phyloP scores from a whole-genome alignment of 2,888 invertebrate genomes.

The Endomychus coccineus region DNA sequence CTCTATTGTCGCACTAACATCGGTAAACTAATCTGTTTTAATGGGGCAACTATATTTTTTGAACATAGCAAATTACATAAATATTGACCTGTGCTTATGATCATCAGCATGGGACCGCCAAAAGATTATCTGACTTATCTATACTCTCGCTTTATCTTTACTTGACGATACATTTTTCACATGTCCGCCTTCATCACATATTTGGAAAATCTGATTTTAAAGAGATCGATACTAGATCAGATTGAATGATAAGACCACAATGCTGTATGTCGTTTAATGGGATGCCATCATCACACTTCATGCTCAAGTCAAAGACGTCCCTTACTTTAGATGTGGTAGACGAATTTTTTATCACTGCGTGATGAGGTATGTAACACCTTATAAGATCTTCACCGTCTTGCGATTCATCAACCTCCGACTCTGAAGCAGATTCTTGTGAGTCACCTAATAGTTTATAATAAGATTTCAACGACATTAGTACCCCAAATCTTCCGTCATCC shows the following conservation, averaged over 20 bases:
- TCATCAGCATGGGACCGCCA: no score
- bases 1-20: no score
- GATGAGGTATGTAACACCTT: slow-evolving; percentile 1
- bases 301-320: slow-evolving; percentile 1
- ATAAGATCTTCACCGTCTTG: neutral
- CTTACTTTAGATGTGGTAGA: neutral
- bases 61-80: no score
- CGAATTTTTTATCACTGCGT: neutral
- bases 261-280: neutral
- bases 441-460: neutral
- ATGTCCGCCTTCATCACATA: slow-evolving; percentile 1
- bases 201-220: neutral
- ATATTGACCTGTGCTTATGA: no score
- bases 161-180: no score
- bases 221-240: neutral
- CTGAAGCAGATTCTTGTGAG: neutral
- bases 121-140: no score
- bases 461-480: neutral
- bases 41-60: no score
- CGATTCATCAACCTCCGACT: neutral
- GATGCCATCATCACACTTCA: neutral
- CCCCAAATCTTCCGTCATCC: neutral
- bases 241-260: neutral
- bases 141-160: no score
- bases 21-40: no score